Evolutionary conservation across 2,113 vertebrate genomes (phyloP).

Genomic region (Grus americana): DNA sequence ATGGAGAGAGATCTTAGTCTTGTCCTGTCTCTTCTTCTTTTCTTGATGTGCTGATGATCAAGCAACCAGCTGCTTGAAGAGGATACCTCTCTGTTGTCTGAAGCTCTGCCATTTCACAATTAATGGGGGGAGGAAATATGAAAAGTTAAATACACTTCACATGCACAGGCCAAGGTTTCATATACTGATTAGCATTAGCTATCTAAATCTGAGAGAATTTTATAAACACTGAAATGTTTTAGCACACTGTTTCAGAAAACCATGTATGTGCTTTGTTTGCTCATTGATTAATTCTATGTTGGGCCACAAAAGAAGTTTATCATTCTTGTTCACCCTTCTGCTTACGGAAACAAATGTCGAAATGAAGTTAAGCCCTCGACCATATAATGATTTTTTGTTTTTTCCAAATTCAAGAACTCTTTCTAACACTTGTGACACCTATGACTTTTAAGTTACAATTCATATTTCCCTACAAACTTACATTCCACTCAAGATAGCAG

Average conservation of each 20-base stretch:
- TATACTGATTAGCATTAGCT: background rate
- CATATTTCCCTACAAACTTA: background rate
- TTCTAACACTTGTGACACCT: background rate
- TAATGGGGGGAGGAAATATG: conserved; percentile 16
- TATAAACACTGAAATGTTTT: background rate
- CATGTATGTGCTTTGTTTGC: background rate
- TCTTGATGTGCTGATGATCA: conserved; percentile 78
- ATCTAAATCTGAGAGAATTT: background rate
- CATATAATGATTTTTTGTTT: accelerated
- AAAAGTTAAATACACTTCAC: conserved; percentile 23
- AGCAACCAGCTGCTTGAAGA: conserved; percentile 68
- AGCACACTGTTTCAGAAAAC: background rate
- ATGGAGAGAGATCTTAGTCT: conserved; percentile 69
- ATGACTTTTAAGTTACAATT: background rate
- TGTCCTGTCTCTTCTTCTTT: conserved; percentile 75
- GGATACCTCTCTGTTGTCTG: conserved; percentile 71
- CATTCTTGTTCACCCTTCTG: background rate
- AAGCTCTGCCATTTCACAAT: conserved; percentile 68
- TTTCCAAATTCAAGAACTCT: background rate
- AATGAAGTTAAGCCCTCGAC: background rate
- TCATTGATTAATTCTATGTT: background rate
- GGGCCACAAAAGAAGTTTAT: background rate
- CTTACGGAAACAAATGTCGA: background rate
- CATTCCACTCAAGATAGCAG: background rate
- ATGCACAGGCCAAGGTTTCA: background rate